Evolutionary conservation across 2,888 invertebrate genomes (phyloP).

Genomic region (Lepidocyrtoides sp.): DNA sequence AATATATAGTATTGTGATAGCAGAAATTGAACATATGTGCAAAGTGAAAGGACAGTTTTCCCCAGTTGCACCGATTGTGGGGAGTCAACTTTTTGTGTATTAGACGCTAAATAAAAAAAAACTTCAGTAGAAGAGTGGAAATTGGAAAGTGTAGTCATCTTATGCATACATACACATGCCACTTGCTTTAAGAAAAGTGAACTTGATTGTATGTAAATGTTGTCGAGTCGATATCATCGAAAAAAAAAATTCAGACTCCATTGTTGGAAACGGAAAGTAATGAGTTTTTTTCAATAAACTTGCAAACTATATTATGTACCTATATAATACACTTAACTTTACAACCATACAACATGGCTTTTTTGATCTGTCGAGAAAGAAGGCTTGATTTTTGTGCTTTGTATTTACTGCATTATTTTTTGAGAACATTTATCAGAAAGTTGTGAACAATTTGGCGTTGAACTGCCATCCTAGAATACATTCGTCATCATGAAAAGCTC

Average conservation of each 20-base stretch:
- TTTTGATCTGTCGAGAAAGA: no score
- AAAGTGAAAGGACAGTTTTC: background rate
- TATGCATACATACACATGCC: no score
- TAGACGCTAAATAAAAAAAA: no score
- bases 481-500: background rate
- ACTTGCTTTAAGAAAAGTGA: background rate
- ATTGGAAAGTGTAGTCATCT: no score
- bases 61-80: background rate
- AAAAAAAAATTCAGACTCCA: background rate
- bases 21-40: background rate
- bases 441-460: background rate
- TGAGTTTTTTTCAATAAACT: background rate
- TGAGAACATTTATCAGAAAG: background rate
- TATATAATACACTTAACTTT: no score
- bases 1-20: background rate
- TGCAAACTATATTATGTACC: no score
- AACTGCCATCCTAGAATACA: background rate
- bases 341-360: background rate
- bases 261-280: background rate
- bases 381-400: background rate
- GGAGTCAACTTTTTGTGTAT: no score
- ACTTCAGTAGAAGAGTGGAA: no score
- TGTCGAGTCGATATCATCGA: background rate
- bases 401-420: background rate
- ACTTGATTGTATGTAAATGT: conserved; percentile 12